Conservation (phyloP, 2,113 vertebrate genomes). For the Capreolus pygargus region DNA sequence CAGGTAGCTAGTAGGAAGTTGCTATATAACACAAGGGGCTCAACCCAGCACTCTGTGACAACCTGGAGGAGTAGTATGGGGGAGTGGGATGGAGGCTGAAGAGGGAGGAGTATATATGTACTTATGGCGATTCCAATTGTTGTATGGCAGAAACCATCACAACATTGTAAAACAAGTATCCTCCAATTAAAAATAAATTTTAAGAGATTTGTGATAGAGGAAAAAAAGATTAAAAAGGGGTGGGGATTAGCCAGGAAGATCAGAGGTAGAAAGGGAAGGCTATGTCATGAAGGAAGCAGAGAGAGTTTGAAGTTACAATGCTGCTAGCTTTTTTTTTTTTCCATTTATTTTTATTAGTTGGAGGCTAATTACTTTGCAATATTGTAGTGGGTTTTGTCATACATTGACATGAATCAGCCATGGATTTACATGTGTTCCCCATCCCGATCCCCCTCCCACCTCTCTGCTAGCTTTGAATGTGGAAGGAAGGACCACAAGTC, state of each 20-base stretch:
- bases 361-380: too few relatives aligned
- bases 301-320: not conserved
- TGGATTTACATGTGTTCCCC: too few relatives aligned
- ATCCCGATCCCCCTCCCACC: too few relatives aligned
- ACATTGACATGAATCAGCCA: too few relatives aligned
- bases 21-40: not conserved
- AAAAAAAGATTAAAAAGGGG: fast-evolving
- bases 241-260: not conserved
- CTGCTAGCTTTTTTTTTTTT: not conserved
- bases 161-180: not conserved
- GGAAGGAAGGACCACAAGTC: not conserved
- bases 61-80: not conserved
- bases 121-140: not conserved
- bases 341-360: too few relatives aligned
- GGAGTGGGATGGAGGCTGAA: not conserved
- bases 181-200: not conserved
- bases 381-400: too few relatives aligned
- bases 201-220: not conserved
- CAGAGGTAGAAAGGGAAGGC: not conserved
- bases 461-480: not conserved
- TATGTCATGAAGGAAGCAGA: not conserved
- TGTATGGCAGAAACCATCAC: not conserved
- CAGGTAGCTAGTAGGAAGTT: not conserved
- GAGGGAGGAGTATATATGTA: not conserved
- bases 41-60: not conserved